Conservation (phyloP, 2,113 vertebrate species). For the Pao palembangensis region DNA sequence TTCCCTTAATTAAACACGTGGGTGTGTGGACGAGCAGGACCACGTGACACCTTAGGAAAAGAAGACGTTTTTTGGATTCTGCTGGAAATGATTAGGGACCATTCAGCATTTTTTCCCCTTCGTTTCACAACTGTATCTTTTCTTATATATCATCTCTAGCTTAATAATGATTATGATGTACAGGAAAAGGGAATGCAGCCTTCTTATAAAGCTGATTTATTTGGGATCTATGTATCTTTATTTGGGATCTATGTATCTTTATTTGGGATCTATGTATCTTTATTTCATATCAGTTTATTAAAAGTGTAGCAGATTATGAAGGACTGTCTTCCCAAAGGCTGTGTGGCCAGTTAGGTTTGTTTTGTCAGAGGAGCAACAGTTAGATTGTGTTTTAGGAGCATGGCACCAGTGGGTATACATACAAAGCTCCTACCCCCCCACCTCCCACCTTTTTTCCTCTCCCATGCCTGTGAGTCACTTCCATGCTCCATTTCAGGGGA, state of each 20-base stretch:
- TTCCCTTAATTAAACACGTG: slow-evolving; percentile 68
- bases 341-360: slow-evolving; percentile 2
- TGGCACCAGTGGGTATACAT: slow-evolving; percentile 41
- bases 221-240: slow-evolving; percentile 1
- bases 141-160: slow-evolving; percentile 46
- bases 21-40: slow-evolving; percentile 29
- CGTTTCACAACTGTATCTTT: slow-evolving; percentile 26
- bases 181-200: slow-evolving; percentile 11
- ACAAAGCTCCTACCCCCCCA: slow-evolving; percentile 25
- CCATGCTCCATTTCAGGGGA: slow-evolving; percentile 63
- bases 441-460: slow-evolving; percentile 38
- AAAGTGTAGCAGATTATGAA: slow-evolving; percentile 1
- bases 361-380: slow-evolving; percentile 11
- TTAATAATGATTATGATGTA: slow-evolving; percentile 49
- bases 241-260: slow-evolving; percentile 7
- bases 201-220: background rate
- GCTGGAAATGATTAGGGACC: slow-evolving; percentile 34
- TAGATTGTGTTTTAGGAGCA: slow-evolving; percentile 34
- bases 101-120: slow-evolving; percentile 18
- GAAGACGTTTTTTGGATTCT: slow-evolving; percentile 33
- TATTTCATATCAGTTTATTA: slow-evolving; percentile 3
- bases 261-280: slow-evolving; percentile 1
- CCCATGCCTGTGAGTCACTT: slow-evolving; percentile 67
- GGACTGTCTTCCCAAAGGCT: background rate
- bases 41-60: slow-evolving; percentile 13